Conservation (phyloP, 2,113 vertebrate genomes). For the Archilochus colubris region DNA sequence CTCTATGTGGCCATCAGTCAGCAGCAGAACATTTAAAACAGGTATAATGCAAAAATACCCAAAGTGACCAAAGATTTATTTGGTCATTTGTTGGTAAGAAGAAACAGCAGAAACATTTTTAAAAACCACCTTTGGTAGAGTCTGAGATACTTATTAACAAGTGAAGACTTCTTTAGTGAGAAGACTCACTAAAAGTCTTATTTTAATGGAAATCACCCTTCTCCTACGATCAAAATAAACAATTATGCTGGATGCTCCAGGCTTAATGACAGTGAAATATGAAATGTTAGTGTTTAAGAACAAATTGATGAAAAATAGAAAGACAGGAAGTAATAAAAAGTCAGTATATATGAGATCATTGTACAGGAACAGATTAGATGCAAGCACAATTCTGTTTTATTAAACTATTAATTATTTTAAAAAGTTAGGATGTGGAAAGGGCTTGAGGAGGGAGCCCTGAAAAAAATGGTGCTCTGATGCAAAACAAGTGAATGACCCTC, state of each 20-base stretch:
- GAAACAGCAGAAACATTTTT: not conserved
- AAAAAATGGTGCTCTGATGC: not conserved
- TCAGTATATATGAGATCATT: not conserved
- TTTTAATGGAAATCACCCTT: constrained; percentile 18
- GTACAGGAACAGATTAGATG: not conserved
- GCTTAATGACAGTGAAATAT: not conserved
- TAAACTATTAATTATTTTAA: not conserved
- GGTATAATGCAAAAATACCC: not conserved
- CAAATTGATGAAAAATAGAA: not conserved
- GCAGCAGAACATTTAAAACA: not conserved
- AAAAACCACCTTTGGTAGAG: not conserved
- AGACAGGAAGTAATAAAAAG: not conserved
- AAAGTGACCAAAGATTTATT: not conserved
- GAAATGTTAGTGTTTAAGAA: not conserved
- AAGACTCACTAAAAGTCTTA: not conserved
- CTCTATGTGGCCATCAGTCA: not conserved
- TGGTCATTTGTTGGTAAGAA: not conserved
- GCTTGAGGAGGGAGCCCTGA: not conserved
- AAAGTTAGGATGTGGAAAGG: not conserved
- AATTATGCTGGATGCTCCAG: not conserved
- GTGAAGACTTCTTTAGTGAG: not conserved
- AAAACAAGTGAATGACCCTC: not conserved
- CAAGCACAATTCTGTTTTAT: not conserved
- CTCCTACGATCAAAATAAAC: not conserved
- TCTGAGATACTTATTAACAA: not conserved